phyloP scores from a whole-genome alignment of 2,113 vertebrate genomes.

The Hippoglossus stenolepis region DNA sequence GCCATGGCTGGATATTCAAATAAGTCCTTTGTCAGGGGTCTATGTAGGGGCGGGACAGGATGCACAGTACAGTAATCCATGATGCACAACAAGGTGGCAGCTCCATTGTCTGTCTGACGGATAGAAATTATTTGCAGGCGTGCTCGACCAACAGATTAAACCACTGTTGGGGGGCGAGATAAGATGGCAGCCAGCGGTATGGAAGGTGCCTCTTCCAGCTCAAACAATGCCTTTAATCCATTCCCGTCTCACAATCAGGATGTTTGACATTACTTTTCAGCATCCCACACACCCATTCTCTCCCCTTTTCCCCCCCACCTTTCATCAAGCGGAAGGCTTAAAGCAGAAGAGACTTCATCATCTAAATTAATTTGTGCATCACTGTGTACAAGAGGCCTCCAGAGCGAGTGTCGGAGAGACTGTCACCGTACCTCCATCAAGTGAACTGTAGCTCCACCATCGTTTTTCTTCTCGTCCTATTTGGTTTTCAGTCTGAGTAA shows the following conservation, averaged over 20 bases:
- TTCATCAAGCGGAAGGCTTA: constrained; percentile 62
- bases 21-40: constrained; percentile 79
- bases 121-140: constrained; percentile 83
- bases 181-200: constrained; percentile 75
- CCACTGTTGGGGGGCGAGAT: constrained; percentile 78
- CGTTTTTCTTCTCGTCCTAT: constrained; percentile 30
- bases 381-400: constrained; percentile 33
- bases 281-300: constrained; percentile 74
- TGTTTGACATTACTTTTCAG: constrained; percentile 80
- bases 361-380: constrained; percentile 73
- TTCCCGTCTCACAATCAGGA: constrained; percentile 73
- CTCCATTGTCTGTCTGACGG: constrained; percentile 82
- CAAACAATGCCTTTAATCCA: constrained; percentile 84
- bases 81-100: constrained; percentile 82
- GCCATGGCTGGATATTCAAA: constrained; percentile 81
- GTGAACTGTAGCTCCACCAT: constrained; percentile 38
- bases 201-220: constrained; percentile 72
- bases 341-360: constrained; percentile 48
- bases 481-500: constrained; percentile 56
- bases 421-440: constrained; percentile 63
- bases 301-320: constrained; percentile 27
- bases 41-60: constrained; percentile 77
- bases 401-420: constrained; percentile 67
- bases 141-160: constrained; percentile 84
- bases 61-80: constrained; percentile 81